Conservation (phyloP, 1,140 invertebrate species). For the Zaprionus ghesquierei region DNA sequence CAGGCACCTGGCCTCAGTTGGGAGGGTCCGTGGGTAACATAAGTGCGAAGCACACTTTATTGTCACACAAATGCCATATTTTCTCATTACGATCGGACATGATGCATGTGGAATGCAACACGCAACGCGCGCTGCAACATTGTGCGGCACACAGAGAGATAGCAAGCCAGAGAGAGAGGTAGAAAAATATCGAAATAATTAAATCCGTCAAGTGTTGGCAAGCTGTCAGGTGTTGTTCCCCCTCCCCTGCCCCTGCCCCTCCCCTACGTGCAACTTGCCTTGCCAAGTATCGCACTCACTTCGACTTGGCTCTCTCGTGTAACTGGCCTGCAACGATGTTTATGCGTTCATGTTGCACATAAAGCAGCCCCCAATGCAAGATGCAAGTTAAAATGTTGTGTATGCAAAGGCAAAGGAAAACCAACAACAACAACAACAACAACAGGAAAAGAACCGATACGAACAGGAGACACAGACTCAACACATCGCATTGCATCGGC, state of each 20-base stretch:
- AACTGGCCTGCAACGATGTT: conserved; percentile 62
- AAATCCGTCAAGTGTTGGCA: conserved; percentile 82
- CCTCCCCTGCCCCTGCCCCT: no score
- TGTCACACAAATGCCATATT: conserved; percentile 83
- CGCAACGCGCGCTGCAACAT: conserved; percentile 58
- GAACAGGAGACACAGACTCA: conserved; percentile 62
- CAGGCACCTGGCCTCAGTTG: not conserved
- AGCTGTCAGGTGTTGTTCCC: conserved; percentile 39
- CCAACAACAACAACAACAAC: no score
- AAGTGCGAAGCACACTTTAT: conserved; percentile 83
- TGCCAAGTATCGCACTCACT: not conserved
- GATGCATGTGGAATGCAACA: conserved; percentile 79
- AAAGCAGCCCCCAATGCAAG: conserved; percentile 65
- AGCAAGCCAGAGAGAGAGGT: not conserved
- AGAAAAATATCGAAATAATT: conserved; percentile 78
- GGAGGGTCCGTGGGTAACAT: conserved; percentile 69
- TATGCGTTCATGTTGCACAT: conserved; percentile 76
- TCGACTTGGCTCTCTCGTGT: conserved; percentile 6
- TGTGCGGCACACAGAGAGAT: not conserved
- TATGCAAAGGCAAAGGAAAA: conserved; percentile 19
- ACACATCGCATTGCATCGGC: conserved; percentile 45
- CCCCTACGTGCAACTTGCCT: not conserved
- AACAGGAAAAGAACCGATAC: conserved; percentile 50
- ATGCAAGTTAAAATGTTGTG: conserved; percentile 48
- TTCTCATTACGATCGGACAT: conserved; percentile 83